Conservation (phyloP, 2,797 vertebrate species). For the Propithecus perrieri region DNA sequence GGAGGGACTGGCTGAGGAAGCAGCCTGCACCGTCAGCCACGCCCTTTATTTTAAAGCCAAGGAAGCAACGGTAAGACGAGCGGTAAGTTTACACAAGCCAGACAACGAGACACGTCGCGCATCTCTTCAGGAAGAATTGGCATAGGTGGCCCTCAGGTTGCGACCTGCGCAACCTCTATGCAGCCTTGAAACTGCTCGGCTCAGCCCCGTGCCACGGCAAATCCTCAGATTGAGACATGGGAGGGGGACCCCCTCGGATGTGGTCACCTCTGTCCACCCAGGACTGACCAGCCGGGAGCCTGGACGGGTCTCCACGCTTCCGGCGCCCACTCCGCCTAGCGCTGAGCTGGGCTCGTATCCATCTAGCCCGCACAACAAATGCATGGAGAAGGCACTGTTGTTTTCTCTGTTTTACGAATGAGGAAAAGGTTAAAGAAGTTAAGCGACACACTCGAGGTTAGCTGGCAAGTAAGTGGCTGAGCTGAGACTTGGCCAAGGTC, state of each 20-base stretch:
- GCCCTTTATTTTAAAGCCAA: neutral
- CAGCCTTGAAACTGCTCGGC: neutral
- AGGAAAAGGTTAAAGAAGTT: neutral
- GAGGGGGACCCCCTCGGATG: neutral
- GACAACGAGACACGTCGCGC: accelerated
- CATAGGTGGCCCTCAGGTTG: neutral
- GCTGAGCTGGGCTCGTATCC: neutral
- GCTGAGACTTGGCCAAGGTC: neutral
- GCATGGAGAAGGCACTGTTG: accelerated
- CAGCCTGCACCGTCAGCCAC: too few species aligned
- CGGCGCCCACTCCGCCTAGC: too few species aligned
- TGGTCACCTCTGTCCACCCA: neutral
- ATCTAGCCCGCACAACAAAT: neutral
- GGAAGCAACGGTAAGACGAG: neutral
- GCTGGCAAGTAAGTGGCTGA: neutral
- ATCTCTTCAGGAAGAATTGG: neutral
- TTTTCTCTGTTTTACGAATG: neutral
- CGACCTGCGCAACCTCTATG: neutral
- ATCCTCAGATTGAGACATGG: neutral
- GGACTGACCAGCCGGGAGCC: neutral
- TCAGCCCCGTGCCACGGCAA: neutral
- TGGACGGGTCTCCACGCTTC: neutral
- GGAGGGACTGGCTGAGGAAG: too few species aligned
- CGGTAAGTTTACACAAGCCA: neutral
- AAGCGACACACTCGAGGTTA: neutral